phyloP scores from a whole-genome alignment of 2,113 vertebrate species.

The Tragelaphus strepsiceros region DNA sequence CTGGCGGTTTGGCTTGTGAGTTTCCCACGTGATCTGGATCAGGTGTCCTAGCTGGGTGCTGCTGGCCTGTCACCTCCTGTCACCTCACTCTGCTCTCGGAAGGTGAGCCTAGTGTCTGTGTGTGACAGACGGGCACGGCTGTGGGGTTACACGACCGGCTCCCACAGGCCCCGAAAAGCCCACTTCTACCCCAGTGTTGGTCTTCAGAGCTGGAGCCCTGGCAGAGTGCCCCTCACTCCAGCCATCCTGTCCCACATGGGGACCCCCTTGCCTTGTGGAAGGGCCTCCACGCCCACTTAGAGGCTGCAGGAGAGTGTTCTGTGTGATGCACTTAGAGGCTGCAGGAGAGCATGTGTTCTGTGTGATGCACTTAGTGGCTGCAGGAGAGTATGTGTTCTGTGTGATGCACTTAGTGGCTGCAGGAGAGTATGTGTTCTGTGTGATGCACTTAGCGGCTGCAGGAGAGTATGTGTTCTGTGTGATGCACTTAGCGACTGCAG shows the following conservation, averaged over 20 bases:
- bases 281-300: too few species aligned
- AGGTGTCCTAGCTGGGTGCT: background rate
- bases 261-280: background rate
- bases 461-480: background rate
- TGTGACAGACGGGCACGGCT: background rate
- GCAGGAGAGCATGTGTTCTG: background rate
- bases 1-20: background rate
- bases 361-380: background rate
- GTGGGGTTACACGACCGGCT: background rate
- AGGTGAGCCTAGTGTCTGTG: background rate
- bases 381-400: background rate
- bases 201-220: background rate
- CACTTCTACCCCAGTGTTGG: background rate
- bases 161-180: background rate
- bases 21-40: background rate
- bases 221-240: background rate
- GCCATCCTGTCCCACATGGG: rapidly evolving
- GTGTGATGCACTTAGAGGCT: background rate
- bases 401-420: background rate
- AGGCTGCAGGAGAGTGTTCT: background rate
- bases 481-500: background rate
- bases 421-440: background rate
- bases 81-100: background rate
- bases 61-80: background rate
- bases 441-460: background rate